These are phyloP conservation scores for Thermophis baileyi DNA, from an alignment of 2,113 vertebrate species.

Conservation along the genomic window DNA sequence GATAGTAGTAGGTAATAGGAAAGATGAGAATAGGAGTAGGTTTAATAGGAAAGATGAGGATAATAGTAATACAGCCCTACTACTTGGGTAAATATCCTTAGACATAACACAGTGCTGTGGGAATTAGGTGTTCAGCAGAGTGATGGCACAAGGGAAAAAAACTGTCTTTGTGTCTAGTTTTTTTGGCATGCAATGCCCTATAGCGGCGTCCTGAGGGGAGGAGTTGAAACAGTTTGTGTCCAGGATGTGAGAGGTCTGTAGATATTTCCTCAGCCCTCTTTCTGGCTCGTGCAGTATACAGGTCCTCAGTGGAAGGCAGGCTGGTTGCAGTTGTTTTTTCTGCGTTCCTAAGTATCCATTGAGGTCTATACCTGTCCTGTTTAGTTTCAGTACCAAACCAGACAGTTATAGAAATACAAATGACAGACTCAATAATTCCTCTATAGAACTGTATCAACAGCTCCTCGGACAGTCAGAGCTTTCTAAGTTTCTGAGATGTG, in stretches of 20 bases:
- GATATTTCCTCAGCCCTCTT: not conserved
- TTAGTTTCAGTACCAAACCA: not conserved
- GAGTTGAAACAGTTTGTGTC: not conserved
- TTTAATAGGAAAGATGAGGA: not conserved
- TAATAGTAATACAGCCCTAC: not conserved
- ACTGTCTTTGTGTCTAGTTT: not conserved
- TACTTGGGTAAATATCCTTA: not conserved
- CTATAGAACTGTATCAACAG: not conserved
- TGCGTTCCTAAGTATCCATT: not conserved
- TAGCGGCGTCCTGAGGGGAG: not conserved
- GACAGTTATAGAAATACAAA: not conserved
- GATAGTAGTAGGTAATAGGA: not conserved
- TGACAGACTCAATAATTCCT: not conserved
- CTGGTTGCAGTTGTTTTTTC: not conserved
- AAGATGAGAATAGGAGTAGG: not conserved
- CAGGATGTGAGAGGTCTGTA: not conserved
- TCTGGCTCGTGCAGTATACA: not conserved
- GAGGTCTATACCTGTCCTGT: not conserved
- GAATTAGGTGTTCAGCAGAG: not conserved
- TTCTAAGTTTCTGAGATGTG: not conserved
- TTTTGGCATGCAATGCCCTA: not conserved
- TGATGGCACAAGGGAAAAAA: not conserved
- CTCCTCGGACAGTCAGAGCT: not conserved
- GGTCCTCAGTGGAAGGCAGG: not conserved
- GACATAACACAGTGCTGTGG: not conserved